Base-by-base conservation (phyloP, 2,113 vertebrate genomes). In the Heterochromis multidens region DNA sequence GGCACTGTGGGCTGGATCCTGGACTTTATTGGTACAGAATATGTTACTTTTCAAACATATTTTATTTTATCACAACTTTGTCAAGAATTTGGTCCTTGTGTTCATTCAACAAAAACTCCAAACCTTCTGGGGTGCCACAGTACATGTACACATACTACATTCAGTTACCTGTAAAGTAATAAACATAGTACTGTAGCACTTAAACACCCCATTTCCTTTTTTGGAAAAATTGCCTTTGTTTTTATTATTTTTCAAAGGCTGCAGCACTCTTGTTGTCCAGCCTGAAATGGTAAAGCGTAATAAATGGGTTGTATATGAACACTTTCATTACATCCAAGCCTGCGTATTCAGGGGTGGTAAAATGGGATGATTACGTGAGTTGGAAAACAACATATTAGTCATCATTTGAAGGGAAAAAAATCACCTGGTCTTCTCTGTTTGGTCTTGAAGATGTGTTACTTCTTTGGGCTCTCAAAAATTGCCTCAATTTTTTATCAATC, bases 1-100 rank as follows among this genome's bases (percentile, higher is more conserved):
- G 98, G 98, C 88, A 99, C 98, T 1, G 97, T 98, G 31, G 97
- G 98, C 79, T 99, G 98, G 98, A 98, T 99, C 95, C 96, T 99
- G 90, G 98, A 99, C 93, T 98, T 97, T 91, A 99, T 99, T 90
- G 97, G 98, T 99, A 97, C 56, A 29, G 23, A 74, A 33, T 54
- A 37, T 5, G 23, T 60, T 96, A 56, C 46, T 43, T 79, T 23
- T 86, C 1, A 21, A 11, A 14, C 3, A 65, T 11, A 12, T 67
- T 59, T 54, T 5, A 19, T 16, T 4, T 12, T 25, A 5, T 52
- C 19, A 31, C 46, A 13, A 17, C 13, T 7, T 70, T 8, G 5
- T n/a, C 19, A 63, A 61, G 9, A 60, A 14, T 59, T 46, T 65
- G 7, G 16, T 27, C 25, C 25, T 2, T 33, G 9, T 23, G 4